Percentiles rank a stretch among this genome's conserved stretches.
Evolutionary conservation across 1,140 invertebrate species (phyloP).

Genomic region (Leguminivora glycinivorella): DNA sequence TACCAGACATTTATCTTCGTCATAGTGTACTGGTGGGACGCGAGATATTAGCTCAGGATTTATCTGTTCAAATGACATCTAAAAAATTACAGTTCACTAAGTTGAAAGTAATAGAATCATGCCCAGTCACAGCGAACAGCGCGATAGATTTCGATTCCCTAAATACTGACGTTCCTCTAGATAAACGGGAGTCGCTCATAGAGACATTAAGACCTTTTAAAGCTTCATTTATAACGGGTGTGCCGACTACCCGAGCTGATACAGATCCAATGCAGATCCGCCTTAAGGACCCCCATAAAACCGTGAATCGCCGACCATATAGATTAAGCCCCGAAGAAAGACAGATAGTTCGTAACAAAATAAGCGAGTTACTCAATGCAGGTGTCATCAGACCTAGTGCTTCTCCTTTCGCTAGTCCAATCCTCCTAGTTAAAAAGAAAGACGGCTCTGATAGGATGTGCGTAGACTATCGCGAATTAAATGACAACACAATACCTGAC

Average conservation of each 20-base stretch:
- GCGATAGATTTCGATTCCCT: neutral
- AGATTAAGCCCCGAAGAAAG: constrained; percentile 1
- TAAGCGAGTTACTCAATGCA: neutral
- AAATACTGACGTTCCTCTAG: neutral
- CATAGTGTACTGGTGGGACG: constrained; percentile 14
- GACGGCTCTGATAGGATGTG: too few relatives aligned
- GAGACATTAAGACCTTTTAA: neutral
- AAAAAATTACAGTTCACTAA: constrained; percentile 35
- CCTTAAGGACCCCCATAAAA: constrained; percentile 18
- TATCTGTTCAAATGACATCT: constrained; percentile 1
- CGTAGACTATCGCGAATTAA: too few relatives aligned
- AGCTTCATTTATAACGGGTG: neutral
- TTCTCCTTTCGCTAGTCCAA: constrained; percentile 3
- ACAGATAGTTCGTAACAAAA: neutral
- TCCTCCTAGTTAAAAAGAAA: constrained; percentile 35
- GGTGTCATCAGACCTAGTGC: neutral
- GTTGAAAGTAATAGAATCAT: constrained; percentile 45
- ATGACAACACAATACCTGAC: constrained; percentile 62
- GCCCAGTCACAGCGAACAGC: constrained; percentile 50
- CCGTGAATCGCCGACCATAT: constrained; percentile 5
- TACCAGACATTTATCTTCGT: constrained; percentile 10
- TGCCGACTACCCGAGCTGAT: neutral
- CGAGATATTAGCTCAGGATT: constrained; percentile 11
- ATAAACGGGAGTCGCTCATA: neutral
- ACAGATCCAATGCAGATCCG: constrained; percentile 13